Conservation (phyloP, 2,797 vertebrate genomes). For the Perodicticus potto region DNA sequence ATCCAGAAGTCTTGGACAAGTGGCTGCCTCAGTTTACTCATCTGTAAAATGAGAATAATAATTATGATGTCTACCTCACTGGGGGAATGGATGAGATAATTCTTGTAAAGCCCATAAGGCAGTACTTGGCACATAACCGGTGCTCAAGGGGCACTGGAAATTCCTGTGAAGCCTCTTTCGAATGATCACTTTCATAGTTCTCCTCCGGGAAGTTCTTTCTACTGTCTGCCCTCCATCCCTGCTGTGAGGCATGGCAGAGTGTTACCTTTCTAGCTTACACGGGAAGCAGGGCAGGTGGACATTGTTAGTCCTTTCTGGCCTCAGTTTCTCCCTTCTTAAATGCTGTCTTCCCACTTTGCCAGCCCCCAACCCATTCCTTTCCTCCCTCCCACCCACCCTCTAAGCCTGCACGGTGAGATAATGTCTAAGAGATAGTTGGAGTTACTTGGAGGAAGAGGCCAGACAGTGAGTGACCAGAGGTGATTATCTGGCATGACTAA, state of each 20-base stretch:
- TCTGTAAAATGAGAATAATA: not conserved
- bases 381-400: not conserved
- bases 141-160: fast-evolving
- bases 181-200: not conserved
- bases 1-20: not conserved
- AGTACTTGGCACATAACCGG: not conserved
- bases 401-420: constrained; percentile 78
- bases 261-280: not conserved
- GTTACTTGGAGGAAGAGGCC: constrained; percentile 79
- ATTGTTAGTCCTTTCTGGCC: constrained; percentile 22
- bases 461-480: constrained; percentile 85
- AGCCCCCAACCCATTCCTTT: not conserved
- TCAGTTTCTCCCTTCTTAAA: constrained; percentile 74
- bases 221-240: not conserved
- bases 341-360: not conserved
- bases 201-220: constrained; percentile 16
- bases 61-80: not conserved
- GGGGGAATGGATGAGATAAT: not conserved
- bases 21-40: constrained; percentile 61
- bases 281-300: not conserved
- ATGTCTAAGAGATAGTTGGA: constrained; percentile 83
- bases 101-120: not conserved
- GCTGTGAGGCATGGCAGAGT: not conserved
- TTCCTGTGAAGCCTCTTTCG: not conserved
- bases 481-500: constrained; percentile 85